A percentile compares a stretch with the other conserved stretches of the same genome.
These are phyloP conservation scores for Ctenomys sociabilis DNA, from an alignment of 2,113 vertebrate genomes.

Conservation along the genomic window DNA sequence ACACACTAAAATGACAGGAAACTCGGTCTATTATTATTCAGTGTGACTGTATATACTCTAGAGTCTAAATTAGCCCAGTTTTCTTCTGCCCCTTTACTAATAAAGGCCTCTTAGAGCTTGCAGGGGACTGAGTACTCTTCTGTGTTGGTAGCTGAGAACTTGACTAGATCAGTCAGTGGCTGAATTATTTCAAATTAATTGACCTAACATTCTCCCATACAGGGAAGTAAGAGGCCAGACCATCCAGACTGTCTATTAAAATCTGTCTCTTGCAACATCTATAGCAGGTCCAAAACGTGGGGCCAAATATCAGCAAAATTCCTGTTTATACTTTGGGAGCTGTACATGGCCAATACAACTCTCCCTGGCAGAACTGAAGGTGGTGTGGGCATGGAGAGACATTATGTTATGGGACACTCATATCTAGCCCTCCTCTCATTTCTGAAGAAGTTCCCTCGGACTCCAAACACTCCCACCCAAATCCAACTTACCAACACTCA, in stretches of 20 bases:
- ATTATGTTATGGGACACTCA: not conserved
- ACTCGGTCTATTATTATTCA: not conserved
- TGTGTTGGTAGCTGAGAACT: not conserved
- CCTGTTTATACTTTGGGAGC: not conserved
- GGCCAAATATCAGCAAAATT: not conserved
- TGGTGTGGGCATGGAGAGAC: too few relatives aligned
- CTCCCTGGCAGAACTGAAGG: not conserved
- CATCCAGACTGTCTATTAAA: not conserved
- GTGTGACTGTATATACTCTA: not conserved
- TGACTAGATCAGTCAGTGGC: not conserved
- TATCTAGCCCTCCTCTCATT: not conserved
- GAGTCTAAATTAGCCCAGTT: not conserved
- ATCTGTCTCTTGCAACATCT: not conserved
- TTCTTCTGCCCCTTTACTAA: not conserved
- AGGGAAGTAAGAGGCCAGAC: not conserved
- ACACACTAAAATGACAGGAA: not conserved
- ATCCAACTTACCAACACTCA: not conserved
- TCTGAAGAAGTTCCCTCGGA: not conserved
- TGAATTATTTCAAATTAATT: not conserved
- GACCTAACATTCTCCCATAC: not conserved
- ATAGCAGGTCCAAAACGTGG: not conserved
- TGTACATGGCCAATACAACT: not conserved
- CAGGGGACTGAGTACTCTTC: not conserved
- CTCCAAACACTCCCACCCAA: not conserved
- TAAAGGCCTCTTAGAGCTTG: not conserved